Percentiles rank a stretch among this genome's conserved stretches.
Evolutionary conservation across 2,797 vertebrate species (phyloP).

Genomic region (Rhynchonycteris naso): DNA sequence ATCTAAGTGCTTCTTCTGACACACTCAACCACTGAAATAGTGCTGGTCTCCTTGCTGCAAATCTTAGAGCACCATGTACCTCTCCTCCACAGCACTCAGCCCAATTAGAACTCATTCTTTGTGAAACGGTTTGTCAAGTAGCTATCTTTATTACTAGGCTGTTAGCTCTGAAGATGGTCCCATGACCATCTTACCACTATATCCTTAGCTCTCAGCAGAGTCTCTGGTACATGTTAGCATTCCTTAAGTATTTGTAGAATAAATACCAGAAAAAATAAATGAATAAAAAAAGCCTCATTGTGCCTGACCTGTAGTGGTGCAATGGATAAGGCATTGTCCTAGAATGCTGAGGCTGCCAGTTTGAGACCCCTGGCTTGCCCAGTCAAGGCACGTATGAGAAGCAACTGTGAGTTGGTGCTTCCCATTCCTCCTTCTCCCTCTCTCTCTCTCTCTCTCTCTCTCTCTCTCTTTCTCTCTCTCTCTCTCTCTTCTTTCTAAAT

Average conservation of each 20-base stretch:
- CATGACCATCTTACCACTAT: neutral
- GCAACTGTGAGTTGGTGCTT: too few species aligned
- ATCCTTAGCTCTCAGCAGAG: neutral
- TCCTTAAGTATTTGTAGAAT: neutral
- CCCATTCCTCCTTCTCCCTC: too few species aligned
- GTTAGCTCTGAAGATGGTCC: neutral
- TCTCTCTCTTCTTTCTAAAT: too few species aligned
- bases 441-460: too few species aligned
- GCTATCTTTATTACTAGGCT: neutral
- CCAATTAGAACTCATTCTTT: constrained; percentile 31
- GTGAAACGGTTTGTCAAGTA: neutral
- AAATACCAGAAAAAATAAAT: constrained; percentile 12
- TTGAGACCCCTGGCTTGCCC: too few species aligned
- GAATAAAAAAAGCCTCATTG: neutral
- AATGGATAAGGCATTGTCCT: too few species aligned
- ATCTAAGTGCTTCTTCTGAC: constrained; percentile 46
- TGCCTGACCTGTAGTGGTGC: too few species aligned
- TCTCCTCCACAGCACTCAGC: neutral
- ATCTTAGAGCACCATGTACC: neutral
- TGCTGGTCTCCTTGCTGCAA: neutral
- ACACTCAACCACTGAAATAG: neutral
- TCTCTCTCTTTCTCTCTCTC: too few species aligned
- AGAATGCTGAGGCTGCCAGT: too few species aligned
- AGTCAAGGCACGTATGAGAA: too few species aligned
- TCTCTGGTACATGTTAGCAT: neutral